Base-by-base conservation (phyloP, 2,797 vertebrate species). In the Oryzias sinensis region DNA sequence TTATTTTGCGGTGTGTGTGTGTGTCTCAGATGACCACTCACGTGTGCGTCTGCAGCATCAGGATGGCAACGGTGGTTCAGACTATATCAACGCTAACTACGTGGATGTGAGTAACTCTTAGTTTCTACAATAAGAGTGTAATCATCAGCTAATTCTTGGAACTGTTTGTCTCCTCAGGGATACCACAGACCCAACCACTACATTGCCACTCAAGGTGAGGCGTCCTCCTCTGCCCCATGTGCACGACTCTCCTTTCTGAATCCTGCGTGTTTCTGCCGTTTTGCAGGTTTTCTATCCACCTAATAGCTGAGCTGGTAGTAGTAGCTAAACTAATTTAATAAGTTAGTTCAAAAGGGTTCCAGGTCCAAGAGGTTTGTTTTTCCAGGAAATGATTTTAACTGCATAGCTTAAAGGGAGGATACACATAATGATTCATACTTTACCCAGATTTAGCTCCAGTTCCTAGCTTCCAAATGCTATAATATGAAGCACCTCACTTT, bases 71-170 rank as follows among this genome's bases (percentile, higher is more conserved):
- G 89, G 89, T 48, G 92, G 91, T 77, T 97, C 95, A 0, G 97
- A 99, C 89, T 99, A 99, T 77, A 98, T 99, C 91, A 99, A 99
- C 65, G 96, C 96, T 66, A 99, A 97, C 92, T 98, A 96, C 7
- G 94, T 98, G 1, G 96, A 99, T 62, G 97, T 98, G 90, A 71
- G 96, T 96, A 85, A 50, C 59, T 55, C 46, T 61, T 57, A 62
- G 72, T 82, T 73, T 77, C 76, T 63, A 57, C 49, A 57, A 29
- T 44, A n/a, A 80, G 54, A 3, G 14, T 11, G 9, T 56, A 11
- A 43, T 49, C 54, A 22, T 52, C 11, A 4, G 33, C 41, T 37
- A 24, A 9, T 22, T 2, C 1, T 4, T 16, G 8, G 13, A 5
- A 24, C 24, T 69, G 50, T 51, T 90, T 77, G 17, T 46, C 20